Percentiles rank a stretch among this genome's conserved stretches.
Evolutionary conservation across 2,888 invertebrate genomes (phyloP).

Genomic region (Andrena haemorrhoa): DNA sequence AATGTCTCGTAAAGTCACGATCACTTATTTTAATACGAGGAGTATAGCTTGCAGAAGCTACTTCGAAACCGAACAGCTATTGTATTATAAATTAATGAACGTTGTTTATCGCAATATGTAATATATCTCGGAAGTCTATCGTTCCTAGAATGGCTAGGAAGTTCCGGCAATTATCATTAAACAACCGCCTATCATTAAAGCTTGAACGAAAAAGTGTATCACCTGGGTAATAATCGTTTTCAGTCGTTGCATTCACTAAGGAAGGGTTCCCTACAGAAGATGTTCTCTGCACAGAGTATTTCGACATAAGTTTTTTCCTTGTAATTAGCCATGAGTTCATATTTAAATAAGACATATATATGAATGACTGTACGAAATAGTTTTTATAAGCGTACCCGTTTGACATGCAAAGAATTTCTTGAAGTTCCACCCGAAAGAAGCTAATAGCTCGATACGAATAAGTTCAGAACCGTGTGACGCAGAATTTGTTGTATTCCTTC

Average conservation of each 20-base stretch:
- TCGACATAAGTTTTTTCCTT: neutral
- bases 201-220: neutral
- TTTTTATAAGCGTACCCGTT: constrained; percentile 5
- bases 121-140: constrained; percentile 43
- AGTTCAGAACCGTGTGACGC: neutral
- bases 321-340: neutral
- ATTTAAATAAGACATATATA: neutral
- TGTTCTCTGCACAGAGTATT: neutral
- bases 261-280: neutral
- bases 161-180: constrained; percentile 10
- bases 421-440: neutral
- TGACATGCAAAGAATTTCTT: neutral
- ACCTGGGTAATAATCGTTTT: constrained; percentile 7
- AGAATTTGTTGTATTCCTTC: constrained; percentile 14
- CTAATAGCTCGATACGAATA: neutral
- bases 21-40: constrained; percentile 39
- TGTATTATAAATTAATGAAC: constrained; percentile 55
- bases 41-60: constrained; percentile 39
- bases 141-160: constrained; percentile 56
- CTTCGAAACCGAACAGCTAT: constrained; percentile 37
- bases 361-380: neutral
- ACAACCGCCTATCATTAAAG: neutral
- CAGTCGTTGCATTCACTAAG: neutral
- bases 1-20: constrained; percentile 31
- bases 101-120: constrained; percentile 58